Base-by-base conservation (phyloP, 2,888 invertebrate genomes). In the Phoenoteleia sp. region DNA sequence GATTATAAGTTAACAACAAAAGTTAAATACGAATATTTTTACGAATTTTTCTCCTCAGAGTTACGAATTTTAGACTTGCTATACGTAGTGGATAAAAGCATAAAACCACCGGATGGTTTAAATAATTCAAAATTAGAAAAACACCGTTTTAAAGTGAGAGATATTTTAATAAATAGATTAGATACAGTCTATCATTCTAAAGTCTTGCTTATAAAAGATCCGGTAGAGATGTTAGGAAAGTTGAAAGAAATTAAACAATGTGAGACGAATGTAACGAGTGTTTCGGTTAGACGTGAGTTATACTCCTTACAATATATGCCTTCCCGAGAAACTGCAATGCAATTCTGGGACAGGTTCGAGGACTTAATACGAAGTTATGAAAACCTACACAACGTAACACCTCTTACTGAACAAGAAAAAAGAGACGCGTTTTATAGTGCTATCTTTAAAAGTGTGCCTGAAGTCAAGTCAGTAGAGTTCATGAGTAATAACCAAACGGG, bases 391-490 rank as follows among this genome's bases (percentile, higher is more conserved):
- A n/a, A 39, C 39, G 39, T n/a, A 0, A 3, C 27, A 11, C 33
- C 64, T 15, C 15, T 64, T 0, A 19, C 45, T 6, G 27, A 64
- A 42, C 6, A 52, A 6, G 69, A 69, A 3, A 69, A 69, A 69
- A 29, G 69, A 54, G 54, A 52, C 15, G 69, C 45, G 6, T 45
- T 45, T 5, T 45, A 5, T 19, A 45, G 9, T 19, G 45, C 45
- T 1, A 45, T 45, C 15, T 33, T 52, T 33, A 15, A 19, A 29
- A 17, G 49, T 0, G 52, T 76, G 39, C 74, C 67, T 4, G 52
- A 56, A 11, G 75, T 81, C 13, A 33, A 75, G 21, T 19, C 58
- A 3, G n/a, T 67, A 7, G 75, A 81, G n/a, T 75, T 81, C 9
- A 15, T 67, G 6, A 36, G 56, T 1, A 83, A 39, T 60, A 72